These are phyloP conservation scores for Volucella inanis DNA, from an alignment of 2,888 invertebrate species.

Conservation along the genomic window DNA sequence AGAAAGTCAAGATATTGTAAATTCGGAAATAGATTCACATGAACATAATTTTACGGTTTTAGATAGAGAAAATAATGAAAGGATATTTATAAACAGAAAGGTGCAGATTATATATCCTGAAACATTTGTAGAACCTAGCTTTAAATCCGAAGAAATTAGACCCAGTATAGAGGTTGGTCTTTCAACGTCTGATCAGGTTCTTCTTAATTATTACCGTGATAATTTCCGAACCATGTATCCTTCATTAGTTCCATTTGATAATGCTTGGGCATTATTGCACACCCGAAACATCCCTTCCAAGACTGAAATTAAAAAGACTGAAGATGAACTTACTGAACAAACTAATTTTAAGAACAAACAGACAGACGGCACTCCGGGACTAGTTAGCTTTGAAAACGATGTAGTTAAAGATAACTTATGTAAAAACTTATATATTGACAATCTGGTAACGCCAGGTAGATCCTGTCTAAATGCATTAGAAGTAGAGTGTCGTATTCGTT, in stretches of 20 bases:
- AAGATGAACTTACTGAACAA: constrained; percentile 28
- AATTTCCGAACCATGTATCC: constrained; percentile 45
- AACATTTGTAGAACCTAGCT: background rate
- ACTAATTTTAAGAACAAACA: constrained; percentile 11
- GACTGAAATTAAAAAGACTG: constrained; percentile 55
- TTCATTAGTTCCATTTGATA: constrained; percentile 28
- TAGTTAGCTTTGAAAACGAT: constrained; percentile 15
- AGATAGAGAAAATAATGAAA: constrained; percentile 62
- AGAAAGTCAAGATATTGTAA: background rate
- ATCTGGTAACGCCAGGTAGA: constrained; percentile 85
- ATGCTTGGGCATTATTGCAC: constrained; percentile 28
- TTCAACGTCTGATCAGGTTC: constrained; percentile 24
- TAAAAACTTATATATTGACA: constrained; percentile 82
- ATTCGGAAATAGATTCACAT: constrained; percentile 59
- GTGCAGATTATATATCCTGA: constrained; percentile 10
- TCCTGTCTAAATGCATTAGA: constrained; percentile 24
- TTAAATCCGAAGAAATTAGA: background rate
- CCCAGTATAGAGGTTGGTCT: background rate
- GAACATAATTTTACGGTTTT: constrained; percentile 60
- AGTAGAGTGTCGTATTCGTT: constrained; percentile 35
- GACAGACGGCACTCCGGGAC: background rate
- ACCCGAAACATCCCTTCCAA: constrained; percentile 32
- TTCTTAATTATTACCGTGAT: constrained; percentile 42
- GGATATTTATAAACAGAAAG: constrained; percentile 72
- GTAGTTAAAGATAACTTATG: constrained; percentile 15